Conservation (phyloP, 64 coral and sea anemone genomes). For the Dendronephthya gigantea region DNA sequence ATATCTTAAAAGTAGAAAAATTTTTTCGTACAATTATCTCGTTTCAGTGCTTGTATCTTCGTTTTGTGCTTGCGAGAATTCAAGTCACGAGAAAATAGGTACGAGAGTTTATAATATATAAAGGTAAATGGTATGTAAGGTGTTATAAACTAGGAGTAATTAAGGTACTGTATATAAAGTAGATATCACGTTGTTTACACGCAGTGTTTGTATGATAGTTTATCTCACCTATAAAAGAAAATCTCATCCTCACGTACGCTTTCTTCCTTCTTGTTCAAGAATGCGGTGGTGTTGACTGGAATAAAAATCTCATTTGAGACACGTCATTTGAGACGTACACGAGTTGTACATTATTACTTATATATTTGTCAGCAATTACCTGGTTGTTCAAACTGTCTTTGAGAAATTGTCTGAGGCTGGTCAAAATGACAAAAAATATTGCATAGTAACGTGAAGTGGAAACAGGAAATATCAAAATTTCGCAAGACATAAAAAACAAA, state of each 20-base stretch:
- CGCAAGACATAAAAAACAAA: background rate
- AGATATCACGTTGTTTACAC: background rate
- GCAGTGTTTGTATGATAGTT: background rate
- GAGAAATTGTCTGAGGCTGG: conserved; percentile 37
- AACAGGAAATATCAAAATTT: no score
- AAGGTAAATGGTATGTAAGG: no score
- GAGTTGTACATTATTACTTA: background rate
- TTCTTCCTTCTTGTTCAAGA: conserved; percentile 55
- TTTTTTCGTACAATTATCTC: no score
- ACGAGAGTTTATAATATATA: no score
- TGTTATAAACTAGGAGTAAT: background rate
- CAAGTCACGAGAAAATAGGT: no score
- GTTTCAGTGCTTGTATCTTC: background rate
- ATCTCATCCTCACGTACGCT: conserved; percentile 57
- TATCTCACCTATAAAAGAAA: conserved; percentile 51
- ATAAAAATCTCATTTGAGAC: background rate
- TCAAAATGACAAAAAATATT: background rate
- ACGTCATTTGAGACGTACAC: background rate
- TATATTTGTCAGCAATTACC: conserved; percentile 32
- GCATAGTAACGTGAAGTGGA: no score
- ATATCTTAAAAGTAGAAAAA: conserved; percentile 46
- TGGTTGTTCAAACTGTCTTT: conserved; percentile 41
- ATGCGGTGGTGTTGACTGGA: conserved; percentile 50
- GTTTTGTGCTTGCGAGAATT: no score
- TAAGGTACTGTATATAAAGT: background rate